Base-by-base conservation (phyloP, 37 sponge, comb jelly and placozoan genomes). In the Chondrosia reniformis region DNA sequence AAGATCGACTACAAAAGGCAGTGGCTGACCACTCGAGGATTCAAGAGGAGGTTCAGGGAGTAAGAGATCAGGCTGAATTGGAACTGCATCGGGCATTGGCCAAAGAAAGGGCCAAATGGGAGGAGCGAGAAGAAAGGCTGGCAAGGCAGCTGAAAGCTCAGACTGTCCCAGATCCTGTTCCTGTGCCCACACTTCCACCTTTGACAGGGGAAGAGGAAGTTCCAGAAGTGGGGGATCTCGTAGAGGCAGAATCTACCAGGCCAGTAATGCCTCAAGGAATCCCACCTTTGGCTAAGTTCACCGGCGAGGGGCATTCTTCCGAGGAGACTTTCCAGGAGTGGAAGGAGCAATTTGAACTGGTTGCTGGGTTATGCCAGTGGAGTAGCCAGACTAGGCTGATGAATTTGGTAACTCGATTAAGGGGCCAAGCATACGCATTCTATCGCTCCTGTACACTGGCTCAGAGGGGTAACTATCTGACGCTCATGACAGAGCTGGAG, bases 271-370 rank as follows among this genome's bases (percentile, higher is more conserved):
- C 61, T 7, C 61, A 79, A 52, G 31, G 63, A 38, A 15, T 88
- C 24, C 88, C 88, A 36, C 80, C 75, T 46, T 45, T 88, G 22
- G 17, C 79, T 0, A 41, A 64, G 25, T 88, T 88, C 45, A 66
- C 12, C 36, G 88, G 88, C 25, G 84, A 83, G 27, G 80, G 75
- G 13, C 24, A 17, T 72, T 22, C 41, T 12, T 42, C 27, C 6
- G 82, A 76, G 0, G 88, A 87, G 65, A 67, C 78, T 4, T 87
- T 82, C 52, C 46, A 81, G 0, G 87, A 87, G 7, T 87, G 87
- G 83, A 42, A 41, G 4, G 83, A 78, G 13, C 87, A 87, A 15
- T 81, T 87, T 78, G 82, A 87, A 45, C 6, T 65, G 12, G 58
- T 80, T 2, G 81, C 87, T 0, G 5, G 65, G n/a, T 39, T 65